Evolutionary conservation across 2,113 vertebrate genomes (phyloP), one percentile per base, ranked within the genome.

Genomic region (Isichthys henryi): DNA sequence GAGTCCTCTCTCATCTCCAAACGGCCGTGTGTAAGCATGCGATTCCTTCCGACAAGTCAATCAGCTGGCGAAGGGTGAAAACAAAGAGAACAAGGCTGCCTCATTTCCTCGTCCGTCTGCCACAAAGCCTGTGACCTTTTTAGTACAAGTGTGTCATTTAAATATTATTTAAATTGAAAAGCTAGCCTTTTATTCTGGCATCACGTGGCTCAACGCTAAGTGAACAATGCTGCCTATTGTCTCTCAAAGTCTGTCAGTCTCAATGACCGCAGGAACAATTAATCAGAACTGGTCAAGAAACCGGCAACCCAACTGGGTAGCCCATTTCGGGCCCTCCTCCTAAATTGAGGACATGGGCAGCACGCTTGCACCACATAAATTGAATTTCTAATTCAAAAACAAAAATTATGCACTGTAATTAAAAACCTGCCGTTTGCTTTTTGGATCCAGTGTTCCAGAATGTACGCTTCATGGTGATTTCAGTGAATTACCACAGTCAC

Each of bases 191-290:
- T 87, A 91, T 45, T 58, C 82, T 31, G 91, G 91, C 88, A 88
- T 91, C 48, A 91, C 88, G 80, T 82, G 90, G 92, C 93, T 86
- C 52, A 87, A 82, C 31, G 70, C 0, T 0, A 92, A 90, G 49
- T 88, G 17, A 93, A 92, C 91, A 92, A 94, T 93, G 93, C 88
- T 87, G 90, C 86, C 92, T 91, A 94, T 93, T 93, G 92, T 95
- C 91, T 93, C 90, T 89, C 80, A n/a, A 43, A 92, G 91, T 92
- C 92, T 92, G 93, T 94, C 93, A 89, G 92, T 93, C 91, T 94
- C 92, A 91, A 91, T 92, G 92, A 92, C 91, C 89, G 84, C 90
- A 88, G 92, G 92, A 90, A 92, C 93, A 95, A 93, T 94, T 93
- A 94, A 94, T 92, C 92, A 92, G 93, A 77, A 89, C 66, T 87